phyloP scores from a whole-genome alignment of 2,888 invertebrate species.

The Oeneis ivallda region DNA sequence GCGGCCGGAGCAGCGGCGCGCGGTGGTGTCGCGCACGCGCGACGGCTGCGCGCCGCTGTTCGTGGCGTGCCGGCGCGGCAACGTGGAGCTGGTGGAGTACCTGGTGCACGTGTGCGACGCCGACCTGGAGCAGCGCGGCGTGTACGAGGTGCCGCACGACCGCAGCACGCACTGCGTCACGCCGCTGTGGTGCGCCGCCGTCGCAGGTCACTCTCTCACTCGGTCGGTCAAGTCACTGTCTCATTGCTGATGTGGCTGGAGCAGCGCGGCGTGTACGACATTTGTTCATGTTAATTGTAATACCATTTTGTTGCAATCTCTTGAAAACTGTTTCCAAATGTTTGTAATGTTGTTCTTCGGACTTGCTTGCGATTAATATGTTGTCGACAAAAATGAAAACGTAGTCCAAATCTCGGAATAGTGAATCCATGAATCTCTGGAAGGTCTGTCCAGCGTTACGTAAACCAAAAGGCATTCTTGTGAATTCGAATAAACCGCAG shows the following conservation, averaged over 20 bases:
- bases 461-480: no score
- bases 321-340: no score
- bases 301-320: no score
- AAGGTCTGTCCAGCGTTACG: no score
- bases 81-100: conserved; percentile 92
- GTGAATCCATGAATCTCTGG: no score
- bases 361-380: no score
- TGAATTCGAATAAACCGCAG: no score
- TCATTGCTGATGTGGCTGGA: background rate
- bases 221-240: background rate
- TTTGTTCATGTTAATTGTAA: no score
- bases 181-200: conserved; percentile 96
- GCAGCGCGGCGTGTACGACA: no score
- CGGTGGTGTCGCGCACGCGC: conserved; percentile 85
- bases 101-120: conserved; percentile 91
- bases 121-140: conserved; percentile 92
- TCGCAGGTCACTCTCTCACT: conserved; percentile 52
- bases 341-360: no score
- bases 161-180: conserved; percentile 89
- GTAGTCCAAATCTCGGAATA: no score
- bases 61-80: conserved; percentile 89
- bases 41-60: conserved; percentile 92
- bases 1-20: conserved; percentile 82
- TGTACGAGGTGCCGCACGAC: conserved; percentile 90
- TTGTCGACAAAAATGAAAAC: no score